phyloP scores from a whole-genome alignment of 2,797 vertebrate species.

The Helarctos malayanus region DNA sequence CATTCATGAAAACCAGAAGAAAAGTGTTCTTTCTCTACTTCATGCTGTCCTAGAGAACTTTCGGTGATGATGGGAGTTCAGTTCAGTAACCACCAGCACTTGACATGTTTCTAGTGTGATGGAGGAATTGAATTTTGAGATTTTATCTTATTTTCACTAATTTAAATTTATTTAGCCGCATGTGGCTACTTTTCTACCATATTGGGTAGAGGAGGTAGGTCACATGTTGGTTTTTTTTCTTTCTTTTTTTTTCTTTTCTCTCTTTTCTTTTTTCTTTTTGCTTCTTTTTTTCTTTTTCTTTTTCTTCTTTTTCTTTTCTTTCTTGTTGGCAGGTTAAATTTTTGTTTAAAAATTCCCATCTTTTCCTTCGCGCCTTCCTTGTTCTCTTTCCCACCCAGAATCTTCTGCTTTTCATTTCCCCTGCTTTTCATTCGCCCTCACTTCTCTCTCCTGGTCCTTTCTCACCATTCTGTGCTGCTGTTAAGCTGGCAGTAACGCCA shows the following conservation, averaged over 20 bases:
- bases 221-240: background rate
- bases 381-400: background rate
- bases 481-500: background rate
- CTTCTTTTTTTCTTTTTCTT: background rate
- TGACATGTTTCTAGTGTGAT: background rate
- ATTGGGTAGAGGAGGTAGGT: background rate
- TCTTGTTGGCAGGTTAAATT: background rate
- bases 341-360: background rate
- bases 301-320: background rate
- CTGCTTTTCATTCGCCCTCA: background rate
- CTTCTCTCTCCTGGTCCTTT: background rate
- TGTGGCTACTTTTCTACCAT: background rate
- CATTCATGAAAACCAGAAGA: background rate
- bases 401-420: background rate
- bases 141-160: background rate
- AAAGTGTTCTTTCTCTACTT: background rate
- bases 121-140: background rate
- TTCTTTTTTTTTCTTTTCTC: background rate
- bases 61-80: background rate
- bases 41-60: background rate
- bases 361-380: background rate
- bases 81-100: background rate
- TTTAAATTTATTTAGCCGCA: background rate
- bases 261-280: background rate
- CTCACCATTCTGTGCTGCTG: background rate